A percentile compares a stretch with the other conserved stretches of the same genome.
These are phyloP conservation scores for Henricia sp. DNA, from an alignment of 53 echinoderm and acorn worm genomes.

Conservation along the genomic window DNA sequence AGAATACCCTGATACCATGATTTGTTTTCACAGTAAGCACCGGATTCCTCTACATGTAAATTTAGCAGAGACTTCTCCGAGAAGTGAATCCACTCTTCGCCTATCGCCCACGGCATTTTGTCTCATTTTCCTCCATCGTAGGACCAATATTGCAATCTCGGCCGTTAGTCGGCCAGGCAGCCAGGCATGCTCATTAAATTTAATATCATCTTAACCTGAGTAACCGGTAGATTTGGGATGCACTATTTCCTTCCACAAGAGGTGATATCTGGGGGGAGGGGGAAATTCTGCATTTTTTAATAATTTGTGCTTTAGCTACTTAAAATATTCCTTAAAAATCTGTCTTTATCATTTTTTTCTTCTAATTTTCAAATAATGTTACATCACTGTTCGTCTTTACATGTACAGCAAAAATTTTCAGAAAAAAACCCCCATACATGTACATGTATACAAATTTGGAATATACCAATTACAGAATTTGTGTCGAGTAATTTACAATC, in stretches of 20 bases:
- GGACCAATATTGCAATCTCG: conserved; percentile 28
- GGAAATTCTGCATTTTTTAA: too few relatives aligned
- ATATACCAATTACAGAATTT: too few relatives aligned
- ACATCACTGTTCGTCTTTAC: too few relatives aligned
- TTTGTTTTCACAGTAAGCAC: conserved; percentile 2
- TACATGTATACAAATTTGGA: too few relatives aligned
- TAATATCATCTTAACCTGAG: conserved; percentile 45
- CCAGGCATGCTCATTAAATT: conserved; percentile 31
- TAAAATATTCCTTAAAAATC: too few relatives aligned
- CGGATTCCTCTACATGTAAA: not conserved
- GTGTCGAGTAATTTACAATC: too few relatives aligned
- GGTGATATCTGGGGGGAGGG: too few relatives aligned
- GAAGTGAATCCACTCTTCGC: not conserved
- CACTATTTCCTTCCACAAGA: not conserved
- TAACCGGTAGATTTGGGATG: not conserved
- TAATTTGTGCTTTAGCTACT: too few relatives aligned
- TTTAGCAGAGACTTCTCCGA: not conserved
- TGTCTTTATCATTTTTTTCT: too few relatives aligned
- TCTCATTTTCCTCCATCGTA: conserved; percentile 22
- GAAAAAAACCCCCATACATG: too few relatives aligned
- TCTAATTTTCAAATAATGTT: too few relatives aligned
- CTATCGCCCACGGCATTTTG: conserved; percentile 17
- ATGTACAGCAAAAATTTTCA: too few relatives aligned
- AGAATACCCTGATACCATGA: not conserved
- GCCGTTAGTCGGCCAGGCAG: not conserved